These are phyloP conservation scores for Cyclophora albipunctata DNA, from an alignment of 2,888 invertebrate genomes.

Conservation along the genomic window DNA sequence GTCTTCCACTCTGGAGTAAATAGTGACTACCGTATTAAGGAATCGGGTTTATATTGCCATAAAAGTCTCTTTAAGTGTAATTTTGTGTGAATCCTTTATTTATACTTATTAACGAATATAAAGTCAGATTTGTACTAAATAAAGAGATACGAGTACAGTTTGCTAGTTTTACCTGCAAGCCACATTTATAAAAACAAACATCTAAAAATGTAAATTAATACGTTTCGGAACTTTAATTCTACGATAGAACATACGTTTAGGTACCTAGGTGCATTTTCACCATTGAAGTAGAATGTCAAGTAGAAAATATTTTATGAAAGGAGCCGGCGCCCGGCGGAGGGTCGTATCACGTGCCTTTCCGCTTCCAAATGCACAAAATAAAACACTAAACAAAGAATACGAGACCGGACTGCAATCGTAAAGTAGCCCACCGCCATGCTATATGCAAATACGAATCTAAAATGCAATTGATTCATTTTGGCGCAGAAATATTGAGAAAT, in stretches of 20 bases:
- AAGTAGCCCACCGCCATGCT: conserved; percentile 44
- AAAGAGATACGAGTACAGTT: no score
- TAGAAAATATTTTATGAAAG: conserved; percentile 58
- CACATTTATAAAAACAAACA: no score
- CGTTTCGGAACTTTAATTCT: not conserved
- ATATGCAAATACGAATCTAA: conserved; percentile 50
- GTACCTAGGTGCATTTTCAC: not conserved
- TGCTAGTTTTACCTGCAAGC: no score
- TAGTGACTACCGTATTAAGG: conserved; percentile 19
- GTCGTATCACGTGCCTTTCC: conserved; percentile 49
- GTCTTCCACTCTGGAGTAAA: conserved; percentile 25
- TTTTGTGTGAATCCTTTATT: not conserved
- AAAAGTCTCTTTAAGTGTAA: conserved; percentile 2
- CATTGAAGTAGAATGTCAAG: conserved; percentile 39
- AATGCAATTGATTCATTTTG: conserved; percentile 46
- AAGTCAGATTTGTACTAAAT: no score
- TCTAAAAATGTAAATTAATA: no score
- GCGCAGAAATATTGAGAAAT: conserved; percentile 34
- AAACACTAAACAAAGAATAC: conserved; percentile 57
- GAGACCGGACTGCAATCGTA: conserved; percentile 48
- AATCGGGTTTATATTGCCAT: conserved; percentile 10
- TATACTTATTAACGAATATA: not conserved
- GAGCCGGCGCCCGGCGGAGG: conserved; percentile 34
- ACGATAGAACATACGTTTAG: not conserved
- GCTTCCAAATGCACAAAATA: conserved; percentile 57